phyloP scores from a whole-genome alignment of 2,797 vertebrate genomes.

The Amphiprion clarkii region DNA sequence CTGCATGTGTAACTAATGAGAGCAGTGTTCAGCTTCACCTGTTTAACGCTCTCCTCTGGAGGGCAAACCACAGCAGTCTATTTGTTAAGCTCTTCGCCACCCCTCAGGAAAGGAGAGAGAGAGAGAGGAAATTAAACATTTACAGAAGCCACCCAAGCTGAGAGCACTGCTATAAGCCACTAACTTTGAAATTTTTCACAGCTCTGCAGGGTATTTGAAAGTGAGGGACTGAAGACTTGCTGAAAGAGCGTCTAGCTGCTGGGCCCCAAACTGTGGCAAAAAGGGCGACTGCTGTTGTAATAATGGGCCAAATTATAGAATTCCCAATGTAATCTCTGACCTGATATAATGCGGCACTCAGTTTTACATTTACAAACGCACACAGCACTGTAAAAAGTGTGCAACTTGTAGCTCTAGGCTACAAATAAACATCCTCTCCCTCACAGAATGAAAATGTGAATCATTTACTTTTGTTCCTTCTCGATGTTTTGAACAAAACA shows the following conservation, averaged over 20 bases:
- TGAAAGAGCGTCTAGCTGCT: conserved; percentile 39
- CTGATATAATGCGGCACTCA: conserved; percentile 5
- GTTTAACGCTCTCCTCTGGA: conserved; percentile 72
- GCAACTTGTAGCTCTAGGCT: background rate
- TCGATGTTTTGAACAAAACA: conserved; percentile 31
- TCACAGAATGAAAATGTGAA: conserved; percentile 20
- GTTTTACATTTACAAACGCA: conserved; percentile 22
- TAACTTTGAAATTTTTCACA: conserved; percentile 65
- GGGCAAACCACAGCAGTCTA: conserved; percentile 65
- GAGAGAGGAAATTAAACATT: conserved; percentile 79
- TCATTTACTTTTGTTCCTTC: conserved; percentile 64
- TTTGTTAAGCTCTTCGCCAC: conserved; percentile 65
- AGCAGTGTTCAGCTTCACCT: conserved; percentile 77
- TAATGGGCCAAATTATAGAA: conserved; percentile 13
- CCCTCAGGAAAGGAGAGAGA: conserved; percentile 60
- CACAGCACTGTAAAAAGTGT: background rate
- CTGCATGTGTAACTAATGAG: conserved; percentile 82
- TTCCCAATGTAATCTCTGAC: conserved; percentile 10
- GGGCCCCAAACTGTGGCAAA: conserved; percentile 12
- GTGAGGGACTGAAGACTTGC: conserved; percentile 26
- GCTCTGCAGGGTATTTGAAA: conserved; percentile 54
- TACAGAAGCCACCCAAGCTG: conserved; percentile 77
- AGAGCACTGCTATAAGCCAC: conserved; percentile 71
- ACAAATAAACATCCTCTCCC: background rate
- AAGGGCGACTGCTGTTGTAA: conserved; percentile 2